These are phyloP conservation scores for Scaptomyza cyrtandrae DNA, from an alignment of 2,888 invertebrate species.

Conservation along the genomic window DNA sequence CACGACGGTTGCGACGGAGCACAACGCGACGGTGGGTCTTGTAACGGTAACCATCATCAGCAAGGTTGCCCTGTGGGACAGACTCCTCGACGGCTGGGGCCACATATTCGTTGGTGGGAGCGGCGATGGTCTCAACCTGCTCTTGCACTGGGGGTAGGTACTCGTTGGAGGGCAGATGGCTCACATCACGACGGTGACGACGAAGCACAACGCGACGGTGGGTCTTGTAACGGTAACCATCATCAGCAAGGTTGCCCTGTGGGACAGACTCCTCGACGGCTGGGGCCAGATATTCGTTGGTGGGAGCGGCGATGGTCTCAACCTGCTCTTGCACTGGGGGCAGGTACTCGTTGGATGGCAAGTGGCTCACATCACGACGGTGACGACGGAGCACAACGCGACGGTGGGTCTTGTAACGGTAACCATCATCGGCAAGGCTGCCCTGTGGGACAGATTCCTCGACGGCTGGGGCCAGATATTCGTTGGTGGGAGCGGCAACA, in stretches of 20 bases:
- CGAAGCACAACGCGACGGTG: slow-evolving; percentile 75
- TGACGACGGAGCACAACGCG: slow-evolving; percentile 72
- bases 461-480: slow-evolving; percentile 59
- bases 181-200: slow-evolving; percentile 80
- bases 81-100: slow-evolving; percentile 37
- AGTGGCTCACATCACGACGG: slow-evolving; percentile 79
- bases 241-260: slow-evolving; percentile 37
- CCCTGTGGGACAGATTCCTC: slow-evolving; percentile 21
- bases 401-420: slow-evolving; percentile 80
- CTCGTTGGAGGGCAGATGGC: slow-evolving; percentile 76
- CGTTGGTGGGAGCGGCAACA: slow-evolving; percentile 62
- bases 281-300: slow-evolving; percentile 71
- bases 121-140: slow-evolving; percentile 1
- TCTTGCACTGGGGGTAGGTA: slow-evolving; percentile 72
- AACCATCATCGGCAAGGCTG: slow-evolving; percentile 62
- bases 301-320: slow-evolving; percentile 50
- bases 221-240: slow-evolving; percentile 83
- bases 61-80: slow-evolving; percentile 42
- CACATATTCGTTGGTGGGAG: slow-evolving; percentile 61
- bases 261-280: slow-evolving; percentile 18
- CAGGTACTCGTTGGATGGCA: slow-evolving; percentile 65
- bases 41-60: slow-evolving; percentile 82
- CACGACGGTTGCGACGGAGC: slow-evolving; percentile 75
- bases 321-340: slow-evolving; percentile 68
- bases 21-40: slow-evolving; percentile 77